These are phyloP conservation scores for Pygoscelis adeliae DNA, from an alignment of 2,113 vertebrate genomes.

Conservation along the genomic window DNA sequence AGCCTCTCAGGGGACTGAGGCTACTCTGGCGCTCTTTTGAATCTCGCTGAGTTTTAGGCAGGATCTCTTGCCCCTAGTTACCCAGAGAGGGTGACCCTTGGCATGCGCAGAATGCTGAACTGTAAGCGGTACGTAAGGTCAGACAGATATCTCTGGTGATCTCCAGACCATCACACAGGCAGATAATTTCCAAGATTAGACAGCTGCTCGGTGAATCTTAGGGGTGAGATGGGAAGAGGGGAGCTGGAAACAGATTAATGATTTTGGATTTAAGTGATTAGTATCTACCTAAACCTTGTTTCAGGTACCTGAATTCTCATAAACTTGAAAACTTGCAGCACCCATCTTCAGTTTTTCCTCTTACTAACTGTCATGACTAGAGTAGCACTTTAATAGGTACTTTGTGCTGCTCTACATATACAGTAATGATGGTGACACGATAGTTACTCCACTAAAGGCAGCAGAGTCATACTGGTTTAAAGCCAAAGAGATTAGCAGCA, in stretches of 20 bases:
- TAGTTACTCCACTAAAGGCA: background rate
- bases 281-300: background rate
- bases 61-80: background rate
- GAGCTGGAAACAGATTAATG: background rate
- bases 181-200: background rate
- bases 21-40: fast-evolving
- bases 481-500: background rate
- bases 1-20: background rate
- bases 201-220: background rate
- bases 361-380: background rate
- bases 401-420: background rate
- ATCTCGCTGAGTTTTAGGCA: background rate
- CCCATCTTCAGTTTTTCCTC: background rate
- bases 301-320: background rate
- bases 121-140: background rate
- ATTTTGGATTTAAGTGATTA: background rate
- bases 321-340: background rate
- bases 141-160: background rate
- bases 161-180: background rate
- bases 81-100: background rate
- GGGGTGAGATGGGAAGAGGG: background rate
- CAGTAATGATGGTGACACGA: fast-evolving
- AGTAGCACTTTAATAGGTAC: background rate
- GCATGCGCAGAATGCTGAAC: background rate
- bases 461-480: background rate